A percentile compares a stretch with the other conserved stretches of the same genome.
Conservation (phyloP, 2,113 vertebrate species). For the Tenrec ecaudatus region DNA sequence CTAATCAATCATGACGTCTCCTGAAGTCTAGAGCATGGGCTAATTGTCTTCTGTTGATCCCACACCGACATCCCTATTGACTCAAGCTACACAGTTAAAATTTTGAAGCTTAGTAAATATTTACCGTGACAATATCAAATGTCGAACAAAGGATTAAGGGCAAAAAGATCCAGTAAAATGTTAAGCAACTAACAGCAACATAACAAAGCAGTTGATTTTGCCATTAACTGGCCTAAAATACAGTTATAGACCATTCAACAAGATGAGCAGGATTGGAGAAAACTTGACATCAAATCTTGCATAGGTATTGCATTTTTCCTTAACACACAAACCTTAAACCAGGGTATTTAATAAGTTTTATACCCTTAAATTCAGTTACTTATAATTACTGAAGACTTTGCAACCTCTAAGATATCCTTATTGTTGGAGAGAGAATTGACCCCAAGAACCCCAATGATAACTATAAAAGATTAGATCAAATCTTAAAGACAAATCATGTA, state of each 20-base stretch:
- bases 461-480: constrained; percentile 9
- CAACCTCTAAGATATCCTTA: not conserved
- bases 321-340: not conserved
- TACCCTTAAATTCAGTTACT: not conserved
- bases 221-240: not conserved
- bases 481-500: not conserved
- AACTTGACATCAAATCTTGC: not conserved
- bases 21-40: not conserved
- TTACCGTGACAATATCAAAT: constrained; percentile 31
- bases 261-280: not conserved
- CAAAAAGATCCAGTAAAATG: not conserved
- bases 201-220: not conserved
- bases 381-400: not conserved
- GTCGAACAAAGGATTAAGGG: constrained; percentile 13
- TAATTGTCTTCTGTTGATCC: not conserved
- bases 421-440: not conserved
- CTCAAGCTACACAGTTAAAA: not conserved
- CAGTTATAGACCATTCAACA: not conserved
- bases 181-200: not conserved
- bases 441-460: not conserved
- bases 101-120: not conserved
- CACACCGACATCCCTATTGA: not conserved
- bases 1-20: not conserved
- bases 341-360: not conserved
- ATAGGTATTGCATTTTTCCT: not conserved